A percentile compares a stretch with the other conserved stretches of the same genome.
Evolutionary conservation across 2,797 vertebrate species (phyloP).

Genomic region (Chelonia mydas): DNA sequence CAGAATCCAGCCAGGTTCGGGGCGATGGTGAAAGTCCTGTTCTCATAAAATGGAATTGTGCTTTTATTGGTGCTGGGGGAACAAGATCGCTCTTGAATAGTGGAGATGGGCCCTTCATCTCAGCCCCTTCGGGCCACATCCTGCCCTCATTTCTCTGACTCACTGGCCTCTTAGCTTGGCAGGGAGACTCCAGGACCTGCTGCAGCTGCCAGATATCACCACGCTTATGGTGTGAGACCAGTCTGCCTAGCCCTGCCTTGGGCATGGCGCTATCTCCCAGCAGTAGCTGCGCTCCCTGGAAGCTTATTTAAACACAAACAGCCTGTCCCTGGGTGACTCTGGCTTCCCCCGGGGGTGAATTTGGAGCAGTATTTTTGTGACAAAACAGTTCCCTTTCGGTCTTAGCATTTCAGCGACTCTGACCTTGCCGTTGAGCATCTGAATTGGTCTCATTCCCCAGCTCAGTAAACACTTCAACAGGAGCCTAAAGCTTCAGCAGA

Average conservation of each 20-base stretch:
- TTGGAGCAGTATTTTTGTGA: constrained; percentile 2
- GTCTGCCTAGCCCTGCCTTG: rapidly evolving
- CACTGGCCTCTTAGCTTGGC: background rate
- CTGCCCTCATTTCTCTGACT: background rate
- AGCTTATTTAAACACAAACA: constrained; percentile 14
- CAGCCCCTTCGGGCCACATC: background rate
- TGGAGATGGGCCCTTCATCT: background rate
- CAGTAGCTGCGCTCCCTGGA: background rate
- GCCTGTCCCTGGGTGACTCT: background rate
- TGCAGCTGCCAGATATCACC: background rate
- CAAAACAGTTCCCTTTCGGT: constrained; percentile 7
- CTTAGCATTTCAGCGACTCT: background rate
- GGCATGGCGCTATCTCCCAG: rapidly evolving
- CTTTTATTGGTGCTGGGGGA: background rate
- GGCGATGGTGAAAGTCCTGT: background rate
- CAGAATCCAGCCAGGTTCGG: background rate
- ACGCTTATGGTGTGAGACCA: rapidly evolving
- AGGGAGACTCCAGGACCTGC: background rate
- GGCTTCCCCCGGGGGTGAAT: background rate
- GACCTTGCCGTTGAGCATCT: background rate
- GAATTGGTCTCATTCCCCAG: background rate
- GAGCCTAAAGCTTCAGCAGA: background rate
- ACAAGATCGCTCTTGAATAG: background rate
- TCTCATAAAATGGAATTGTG: background rate
- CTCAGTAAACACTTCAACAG: background rate